Conservation (phyloP, 1,140 invertebrate species). For the Drosophila littoralis region DNA sequence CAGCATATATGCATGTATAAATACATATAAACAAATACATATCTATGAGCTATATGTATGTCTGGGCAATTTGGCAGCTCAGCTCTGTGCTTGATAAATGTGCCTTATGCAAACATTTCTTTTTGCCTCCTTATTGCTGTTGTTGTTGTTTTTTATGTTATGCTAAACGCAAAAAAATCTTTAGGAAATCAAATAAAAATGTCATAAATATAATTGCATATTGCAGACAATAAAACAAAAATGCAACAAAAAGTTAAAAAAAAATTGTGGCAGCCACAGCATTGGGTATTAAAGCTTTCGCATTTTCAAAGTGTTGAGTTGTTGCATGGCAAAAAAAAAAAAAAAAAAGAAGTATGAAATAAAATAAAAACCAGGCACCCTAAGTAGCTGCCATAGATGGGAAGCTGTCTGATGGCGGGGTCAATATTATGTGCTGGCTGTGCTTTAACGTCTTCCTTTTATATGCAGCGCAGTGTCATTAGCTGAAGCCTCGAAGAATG, state of each 20-base stretch:
- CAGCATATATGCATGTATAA: constrained; percentile 16
- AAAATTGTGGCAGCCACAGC: not conserved
- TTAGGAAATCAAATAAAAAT: constrained; percentile 75
- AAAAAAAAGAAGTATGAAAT: not conserved
- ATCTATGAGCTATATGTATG: constrained; percentile 11
- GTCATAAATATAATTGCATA: constrained; percentile 78
- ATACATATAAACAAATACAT: constrained; percentile 19
- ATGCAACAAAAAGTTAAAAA: constrained; percentile 35
- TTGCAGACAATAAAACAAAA: constrained; percentile 53
- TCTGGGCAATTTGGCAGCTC: constrained; percentile 41
- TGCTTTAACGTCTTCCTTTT: constrained; percentile 36
- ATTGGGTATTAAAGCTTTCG: not conserved
- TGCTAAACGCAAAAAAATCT: constrained; percentile 72
- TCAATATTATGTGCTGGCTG: constrained; percentile 37
- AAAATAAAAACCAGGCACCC: not conserved
- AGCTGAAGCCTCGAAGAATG: constrained; percentile 40
- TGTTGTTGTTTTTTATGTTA: constrained; percentile 26
- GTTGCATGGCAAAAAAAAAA: not conserved
- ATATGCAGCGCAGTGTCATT: constrained; percentile 61
- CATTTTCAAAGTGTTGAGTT: constrained; percentile 15
- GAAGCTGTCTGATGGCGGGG: constrained; percentile 27
- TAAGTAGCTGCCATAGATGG: constrained; percentile 11
- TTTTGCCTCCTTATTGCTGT: not conserved
- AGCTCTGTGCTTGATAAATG: constrained; percentile 47
- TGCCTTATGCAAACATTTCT: constrained; percentile 45